These are phyloP conservation scores for Actinernus sp. DNA, from an alignment of 92 coral and sea anemone species.

Conservation along the genomic window DNA sequence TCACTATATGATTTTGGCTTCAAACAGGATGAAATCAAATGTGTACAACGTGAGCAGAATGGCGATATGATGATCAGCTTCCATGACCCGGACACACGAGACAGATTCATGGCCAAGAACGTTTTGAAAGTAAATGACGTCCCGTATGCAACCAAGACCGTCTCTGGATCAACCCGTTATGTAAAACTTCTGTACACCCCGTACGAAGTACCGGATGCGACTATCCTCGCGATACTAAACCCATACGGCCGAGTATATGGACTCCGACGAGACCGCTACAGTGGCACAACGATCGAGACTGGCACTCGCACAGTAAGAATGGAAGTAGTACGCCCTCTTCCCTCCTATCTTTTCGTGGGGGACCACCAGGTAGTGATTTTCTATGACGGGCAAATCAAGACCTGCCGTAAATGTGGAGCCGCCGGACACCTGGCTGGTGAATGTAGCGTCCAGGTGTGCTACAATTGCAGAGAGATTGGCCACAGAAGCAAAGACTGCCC, in stretches of 20 bases:
- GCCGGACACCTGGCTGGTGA: not conserved
- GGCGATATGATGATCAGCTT: not conserved
- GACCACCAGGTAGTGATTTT: not conserved
- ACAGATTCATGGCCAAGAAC: not conserved
- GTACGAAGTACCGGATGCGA: not conserved
- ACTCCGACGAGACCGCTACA: no score
- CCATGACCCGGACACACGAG: not conserved
- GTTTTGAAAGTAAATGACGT: not conserved
- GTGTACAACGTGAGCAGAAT: no score
- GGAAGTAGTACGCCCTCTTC: not conserved
- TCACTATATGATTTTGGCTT: no score
- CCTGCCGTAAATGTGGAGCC: not conserved
- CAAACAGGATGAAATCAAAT: no score
- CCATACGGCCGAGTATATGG: no score
- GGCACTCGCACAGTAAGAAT: not conserved
- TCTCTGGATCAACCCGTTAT: not conserved
- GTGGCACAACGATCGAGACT: no score
- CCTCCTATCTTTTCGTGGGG: not conserved
- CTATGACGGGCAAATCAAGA: not conserved
- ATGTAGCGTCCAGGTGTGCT: no score
- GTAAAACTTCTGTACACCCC: no score
- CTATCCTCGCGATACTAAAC: not conserved
- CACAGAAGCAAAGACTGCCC: no score
- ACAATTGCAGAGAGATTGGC: no score
- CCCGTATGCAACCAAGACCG: not conserved